A percentile compares a stretch with the other conserved stretches of the same genome.
These are phyloP conservation scores for Mellilla xanthometata DNA, from an alignment of 2,888 invertebrate species.

Conservation along the genomic window DNA sequence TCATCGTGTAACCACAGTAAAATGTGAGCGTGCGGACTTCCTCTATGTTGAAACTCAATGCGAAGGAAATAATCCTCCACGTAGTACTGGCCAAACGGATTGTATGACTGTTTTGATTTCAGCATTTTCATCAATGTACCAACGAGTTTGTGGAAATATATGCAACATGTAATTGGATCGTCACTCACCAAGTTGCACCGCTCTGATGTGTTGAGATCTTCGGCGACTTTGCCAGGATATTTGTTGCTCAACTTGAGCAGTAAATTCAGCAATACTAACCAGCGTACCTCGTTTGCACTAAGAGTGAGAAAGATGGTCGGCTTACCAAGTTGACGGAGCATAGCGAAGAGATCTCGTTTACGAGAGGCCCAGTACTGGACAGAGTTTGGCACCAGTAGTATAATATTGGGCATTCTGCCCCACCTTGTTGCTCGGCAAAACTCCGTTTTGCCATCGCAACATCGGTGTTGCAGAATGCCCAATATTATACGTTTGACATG, in stretches of 20 bases:
- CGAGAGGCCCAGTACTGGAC: conserved; percentile 50
- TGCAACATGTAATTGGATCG: conserved; percentile 41
- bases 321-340: conserved; percentile 46
- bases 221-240: conserved; percentile 20
- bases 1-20: conserved; percentile 53
- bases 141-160: conserved; percentile 48
- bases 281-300: conserved; percentile 57
- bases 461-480: no score
- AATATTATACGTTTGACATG: no score
- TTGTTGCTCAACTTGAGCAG: conserved; percentile 44
- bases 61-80: conserved; percentile 47
- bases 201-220: conserved; percentile 25
- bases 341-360: conserved; percentile 46
- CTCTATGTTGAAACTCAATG: conserved; percentile 55
- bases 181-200: conserved; percentile 35
- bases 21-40: conserved; percentile 55
- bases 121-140: conserved; percentile 36
- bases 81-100: conserved; percentile 43
- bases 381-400: conserved; percentile 60
- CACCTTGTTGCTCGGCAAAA: no score
- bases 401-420: no score
- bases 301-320: conserved; percentile 42
- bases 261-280: conserved; percentile 44
- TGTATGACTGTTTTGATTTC: conserved; percentile 33
- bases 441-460: no score